These are phyloP conservation scores for Nothobranchius kuhntae DNA, from an alignment of 2,113 vertebrate species.

Conservation along the genomic window DNA sequence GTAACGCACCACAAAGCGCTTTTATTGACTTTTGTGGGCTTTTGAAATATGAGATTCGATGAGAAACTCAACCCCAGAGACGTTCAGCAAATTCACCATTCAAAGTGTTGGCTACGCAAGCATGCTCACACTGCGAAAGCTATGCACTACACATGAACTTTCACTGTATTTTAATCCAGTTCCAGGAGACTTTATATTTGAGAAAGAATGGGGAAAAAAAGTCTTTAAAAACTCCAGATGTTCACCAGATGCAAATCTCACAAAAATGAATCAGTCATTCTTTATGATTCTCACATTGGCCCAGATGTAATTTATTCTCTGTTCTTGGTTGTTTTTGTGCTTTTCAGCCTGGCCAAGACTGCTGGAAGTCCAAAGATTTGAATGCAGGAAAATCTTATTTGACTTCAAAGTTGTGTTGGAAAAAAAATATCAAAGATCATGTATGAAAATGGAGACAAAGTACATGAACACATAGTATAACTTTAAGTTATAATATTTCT, in stretches of 20 bases:
- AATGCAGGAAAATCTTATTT: not conserved
- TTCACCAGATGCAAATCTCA: conserved; percentile 26
- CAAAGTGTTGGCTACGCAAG: not conserved
- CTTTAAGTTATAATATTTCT: too few species aligned
- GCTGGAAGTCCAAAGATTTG: not conserved
- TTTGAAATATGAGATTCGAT: conserved; percentile 28
- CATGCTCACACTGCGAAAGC: not conserved
- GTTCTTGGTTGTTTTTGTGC: not conserved
- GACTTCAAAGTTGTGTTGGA: not conserved
- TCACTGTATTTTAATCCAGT: not conserved
- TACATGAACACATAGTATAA: too few species aligned
- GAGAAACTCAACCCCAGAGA: conserved; percentile 10
- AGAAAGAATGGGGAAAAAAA: not conserved
- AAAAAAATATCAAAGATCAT: not conserved
- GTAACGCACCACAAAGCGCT: conserved; percentile 8
- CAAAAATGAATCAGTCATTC: not conserved
- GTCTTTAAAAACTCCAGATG: conserved; percentile 19
- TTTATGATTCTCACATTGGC: conserved; percentile 5
- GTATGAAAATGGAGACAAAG: not conserved
- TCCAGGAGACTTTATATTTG: conserved; percentile 4
- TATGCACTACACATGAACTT: conserved; percentile 6
- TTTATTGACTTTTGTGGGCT: conserved; percentile 25
- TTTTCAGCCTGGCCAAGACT: conserved; percentile 1
- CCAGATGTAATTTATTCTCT: not conserved
- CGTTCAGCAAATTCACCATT: conserved; percentile 24